Percentiles rank a stretch among this genome's conserved stretches.
Conservation (phyloP, 92 coral and sea anemone species). For the Phenganax subtilis region DNA sequence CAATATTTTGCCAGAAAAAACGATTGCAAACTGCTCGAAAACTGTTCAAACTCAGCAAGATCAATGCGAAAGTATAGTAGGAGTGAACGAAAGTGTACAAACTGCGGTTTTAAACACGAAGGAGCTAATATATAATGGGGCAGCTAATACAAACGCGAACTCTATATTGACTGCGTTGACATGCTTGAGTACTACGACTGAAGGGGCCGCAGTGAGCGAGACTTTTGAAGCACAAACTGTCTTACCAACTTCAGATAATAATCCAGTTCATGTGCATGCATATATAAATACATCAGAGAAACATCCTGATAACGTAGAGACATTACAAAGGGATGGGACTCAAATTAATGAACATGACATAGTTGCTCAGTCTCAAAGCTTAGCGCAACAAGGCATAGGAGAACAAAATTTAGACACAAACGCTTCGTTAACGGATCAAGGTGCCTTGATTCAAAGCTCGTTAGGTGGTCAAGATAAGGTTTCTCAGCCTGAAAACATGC, state of each 20-base stretch:
- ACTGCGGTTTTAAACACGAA: background rate
- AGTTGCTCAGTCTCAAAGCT: background rate
- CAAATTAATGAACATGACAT: background rate
- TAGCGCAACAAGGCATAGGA: background rate
- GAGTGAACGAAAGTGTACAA: background rate
- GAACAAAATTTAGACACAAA: too few species aligned
- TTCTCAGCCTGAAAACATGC: background rate
- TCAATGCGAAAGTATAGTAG: background rate
- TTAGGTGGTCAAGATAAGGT: too few species aligned
- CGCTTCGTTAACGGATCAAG: too few species aligned
- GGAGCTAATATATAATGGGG: background rate
- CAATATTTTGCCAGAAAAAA: background rate
- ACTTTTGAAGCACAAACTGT: conserved; percentile 4
- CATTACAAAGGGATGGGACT: background rate
- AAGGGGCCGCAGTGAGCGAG: background rate
- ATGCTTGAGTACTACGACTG: background rate
- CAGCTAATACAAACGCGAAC: background rate
- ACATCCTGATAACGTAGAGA: background rate
- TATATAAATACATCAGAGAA: background rate
- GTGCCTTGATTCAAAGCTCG: too few species aligned
- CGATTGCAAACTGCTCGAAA: background rate
- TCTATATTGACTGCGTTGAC: background rate
- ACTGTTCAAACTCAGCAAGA: background rate
- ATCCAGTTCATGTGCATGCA: background rate
- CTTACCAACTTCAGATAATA: background rate